A percentile compares a stretch with the other conserved stretches of the same genome.
These are phyloP conservation scores for Metopolophium dirhodum DNA, from an alignment of 1,140 invertebrate species.

Conservation along the genomic window DNA sequence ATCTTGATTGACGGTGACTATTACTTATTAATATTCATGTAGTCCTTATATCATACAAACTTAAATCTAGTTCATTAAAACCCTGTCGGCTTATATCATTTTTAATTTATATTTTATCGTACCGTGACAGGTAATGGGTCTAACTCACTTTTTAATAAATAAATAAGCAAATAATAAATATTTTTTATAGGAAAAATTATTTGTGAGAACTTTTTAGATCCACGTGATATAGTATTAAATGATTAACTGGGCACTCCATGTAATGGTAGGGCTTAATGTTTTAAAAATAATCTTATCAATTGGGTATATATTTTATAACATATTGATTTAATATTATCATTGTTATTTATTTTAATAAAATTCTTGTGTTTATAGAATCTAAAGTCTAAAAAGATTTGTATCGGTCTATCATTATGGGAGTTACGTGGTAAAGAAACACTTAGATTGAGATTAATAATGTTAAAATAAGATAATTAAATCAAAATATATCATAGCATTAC, in stretches of 20 bases:
- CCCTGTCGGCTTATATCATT: not conserved
- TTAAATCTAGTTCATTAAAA: not conserved
- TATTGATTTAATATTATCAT: not conserved
- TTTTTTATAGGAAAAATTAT: not conserved
- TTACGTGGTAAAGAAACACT: not conserved
- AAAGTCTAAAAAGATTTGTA: not conserved
- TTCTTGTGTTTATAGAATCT: not conserved
- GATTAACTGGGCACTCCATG: not conserved
- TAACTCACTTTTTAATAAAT: not conserved
- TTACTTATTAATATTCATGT: not conserved
- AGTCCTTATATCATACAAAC: not conserved
- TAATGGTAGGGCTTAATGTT: not conserved
- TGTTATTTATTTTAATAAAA: not conserved
- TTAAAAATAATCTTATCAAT: not conserved
- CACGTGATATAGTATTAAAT: not conserved
- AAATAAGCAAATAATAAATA: not conserved
- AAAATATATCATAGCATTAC: not conserved
- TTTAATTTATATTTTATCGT: not conserved
- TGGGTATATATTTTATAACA: not conserved
- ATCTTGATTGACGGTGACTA: not conserved
- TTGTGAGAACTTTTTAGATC: not conserved
- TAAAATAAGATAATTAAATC: not conserved
- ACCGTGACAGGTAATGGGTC: not conserved
- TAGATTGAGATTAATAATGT: not conserved
- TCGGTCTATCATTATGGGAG: not conserved